Base-by-base conservation (phyloP, 2,113 vertebrate genomes). In the Colius striatus region DNA sequence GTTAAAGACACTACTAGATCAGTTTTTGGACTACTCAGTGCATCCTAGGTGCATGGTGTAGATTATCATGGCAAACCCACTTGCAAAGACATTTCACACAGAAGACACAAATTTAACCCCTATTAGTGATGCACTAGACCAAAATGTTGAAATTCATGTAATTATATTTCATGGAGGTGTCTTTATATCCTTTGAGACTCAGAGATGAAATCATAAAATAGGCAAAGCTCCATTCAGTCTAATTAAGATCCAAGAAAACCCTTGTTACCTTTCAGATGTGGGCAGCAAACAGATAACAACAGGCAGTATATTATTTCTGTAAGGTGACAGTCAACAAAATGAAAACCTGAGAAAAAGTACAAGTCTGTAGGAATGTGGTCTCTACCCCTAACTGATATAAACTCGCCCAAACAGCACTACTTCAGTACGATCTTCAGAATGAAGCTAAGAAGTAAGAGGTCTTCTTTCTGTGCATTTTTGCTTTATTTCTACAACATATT, bases 361-460 rank as follows among this genome's bases (percentile, higher is more conserved):
- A 93, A 74, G 18, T 7, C 9, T 0, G 0, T 25, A 36, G 48
- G 38, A 57, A 26, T 0, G 1, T 27, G 10, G 11, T 53, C 0
- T 4, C 9, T 15, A 29, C 6, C 14, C 57, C 19, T 20, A 54
- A 48, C 15, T 2, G 5, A 41, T 11, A 43, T 7, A 66, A 66
- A 34, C 13, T 62, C 29, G 41, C 12, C 32, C 25, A 48, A 18
- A 1, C 9, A 75, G 29, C 2, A 1, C 13, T 26, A 5, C 22
- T 10, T 51, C 16, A 7, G 21, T 17, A 10, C 5, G 16, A 72
- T 57, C 71, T 92, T 65, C 51, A 92, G 29, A 74, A 78, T 4
- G 6, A 7, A 17, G 20, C 9, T 57, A n/a, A 51, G 15, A 54
- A 47, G 10, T 53, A 65, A 77, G 17, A 68, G 3, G 3, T 34